Evolutionary conservation across 2,113 vertebrate species (phyloP), one percentile per base, ranked within the genome.

Genomic region (Brienomyrus brachyistius): DNA sequence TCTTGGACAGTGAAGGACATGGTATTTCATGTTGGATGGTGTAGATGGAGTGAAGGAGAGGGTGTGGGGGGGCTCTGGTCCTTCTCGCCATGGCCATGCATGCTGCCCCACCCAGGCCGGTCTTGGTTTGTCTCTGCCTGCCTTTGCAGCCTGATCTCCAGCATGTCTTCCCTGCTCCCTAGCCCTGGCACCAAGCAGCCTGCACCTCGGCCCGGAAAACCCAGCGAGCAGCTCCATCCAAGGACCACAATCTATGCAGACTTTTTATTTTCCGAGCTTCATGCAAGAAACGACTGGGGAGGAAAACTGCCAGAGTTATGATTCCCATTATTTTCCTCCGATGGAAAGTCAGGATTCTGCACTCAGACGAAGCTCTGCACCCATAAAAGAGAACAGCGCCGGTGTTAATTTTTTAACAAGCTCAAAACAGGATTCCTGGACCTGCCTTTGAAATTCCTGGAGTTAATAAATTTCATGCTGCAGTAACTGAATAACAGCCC

Each of bases 221-320:
- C 77, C 21, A 80, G 54, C 3, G 62, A 43, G 31, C 23, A 40
- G 31, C 77, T 87, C 56, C 27, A 13, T 86, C 83, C 84, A 77
- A 74, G 35, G 82, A 52, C 56, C 23, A 62, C 89, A 31, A 84
- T 85, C 85, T 59, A 45, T 19, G 59, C 51, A 19, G 52, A 56
- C 74, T 54, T 86, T 40, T 86, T 40, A 86, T 90, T 90, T 90
- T 90, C 89, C 89, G 52, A 70, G 19, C 83, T 62, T 43, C 82
- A 48, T 45, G 13, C 45, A 19, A 45, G 89, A 45, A 70, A 40
- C 47, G 80, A 19, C 82, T 13, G 11, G 21, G 40, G 52, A 66
- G 13, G 80, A 15, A 27, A 86, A 23, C 47, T 86, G 48, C 35
- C 23, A 27, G 19, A 50, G 19, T 51, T 74, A 52, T 86, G 56